Evolutionary conservation across 2,888 invertebrate species (phyloP), one percentile per base, ranked within the genome.

Genomic region (Pyrrhosoma nymphula): DNA sequence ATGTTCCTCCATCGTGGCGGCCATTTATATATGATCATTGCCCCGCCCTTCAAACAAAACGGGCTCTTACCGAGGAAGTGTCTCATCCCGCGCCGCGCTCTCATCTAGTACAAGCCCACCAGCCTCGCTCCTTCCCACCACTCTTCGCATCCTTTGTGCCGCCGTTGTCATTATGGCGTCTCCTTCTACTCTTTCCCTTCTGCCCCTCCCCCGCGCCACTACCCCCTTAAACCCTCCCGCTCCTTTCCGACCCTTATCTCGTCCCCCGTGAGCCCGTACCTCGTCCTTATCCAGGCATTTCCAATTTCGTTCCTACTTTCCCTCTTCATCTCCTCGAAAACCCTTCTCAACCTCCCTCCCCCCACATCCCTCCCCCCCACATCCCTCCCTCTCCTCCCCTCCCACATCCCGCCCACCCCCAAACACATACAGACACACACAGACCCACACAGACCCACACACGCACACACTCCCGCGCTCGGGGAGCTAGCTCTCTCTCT

Each of bases 201-300:
- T 23, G 26, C 35, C 18, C 35, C 63, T 23, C 60, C 60, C 35
- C 6, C 60, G 6, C 56, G 56, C n/a, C n/a, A n/a, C n/a, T n/a
- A n/a, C 47, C 47, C 47, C 47, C 8, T 47, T 8, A 60, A 60
- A 0, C 90, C 60, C 35, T 16, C 35, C 56, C 30, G 14, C 60
- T 23, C 30, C 35, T 26, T 35, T 35, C 82, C 82, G 35, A 82
- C 60, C 63, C 35, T 39, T 63, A 63, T 63, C 63, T 63, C 63
- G 35, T 60, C 8, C 35, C 39, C 91, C 39, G n/a, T 20, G 35
- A 63, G 60, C 69, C 69, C 93, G 26, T 55, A 47, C 69, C 47
- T 69, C 93, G 69, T 93, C 93, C 93, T 93, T 93, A 91, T 91
- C 63, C 91, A 63, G 93, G 69, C 93, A 93, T 93, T 93, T 93